Evolutionary conservation across 2,888 invertebrate genomes (phyloP).

Genomic region (Cenopis cana): DNA sequence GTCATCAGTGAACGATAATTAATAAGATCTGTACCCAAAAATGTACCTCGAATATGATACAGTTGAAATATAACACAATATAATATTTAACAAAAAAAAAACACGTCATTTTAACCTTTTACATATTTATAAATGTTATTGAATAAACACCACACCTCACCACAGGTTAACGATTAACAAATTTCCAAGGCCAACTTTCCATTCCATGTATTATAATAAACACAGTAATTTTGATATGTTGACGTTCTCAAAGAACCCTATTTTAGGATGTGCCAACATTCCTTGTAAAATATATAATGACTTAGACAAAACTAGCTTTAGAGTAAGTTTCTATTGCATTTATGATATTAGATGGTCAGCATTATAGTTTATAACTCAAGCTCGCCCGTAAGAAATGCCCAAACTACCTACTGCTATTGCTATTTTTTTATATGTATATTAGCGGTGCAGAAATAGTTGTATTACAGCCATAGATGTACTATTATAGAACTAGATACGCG

Average conservation of each 20-base stretch:
- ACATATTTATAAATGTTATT: background rate
- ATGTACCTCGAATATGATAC: too few species aligned
- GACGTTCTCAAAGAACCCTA: constrained; percentile 1
- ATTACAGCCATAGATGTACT: too few species aligned
- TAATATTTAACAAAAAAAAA: too few species aligned
- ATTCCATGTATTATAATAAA: background rate
- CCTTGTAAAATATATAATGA: background rate
- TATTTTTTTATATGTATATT: background rate
- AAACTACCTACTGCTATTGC: background rate
- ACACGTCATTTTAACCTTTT: background rate
- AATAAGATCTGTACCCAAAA: too few species aligned
- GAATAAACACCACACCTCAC: too few species aligned
- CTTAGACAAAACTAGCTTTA: background rate
- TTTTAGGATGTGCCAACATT: constrained; percentile 19
- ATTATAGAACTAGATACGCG: too few species aligned
- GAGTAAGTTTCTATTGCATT: constrained; percentile 5
- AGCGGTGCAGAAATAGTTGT: background rate
- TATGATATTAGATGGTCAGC: background rate
- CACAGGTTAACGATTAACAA: background rate
- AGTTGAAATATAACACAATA: too few species aligned
- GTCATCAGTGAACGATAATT: too few species aligned
- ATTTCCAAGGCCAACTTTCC: background rate
- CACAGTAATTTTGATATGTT: background rate
- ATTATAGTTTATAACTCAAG: background rate
- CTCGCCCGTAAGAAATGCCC: background rate